These are phyloP conservation scores for Tenthredo livida DNA, from an alignment of 2,888 invertebrate species.

Conservation along the genomic window DNA sequence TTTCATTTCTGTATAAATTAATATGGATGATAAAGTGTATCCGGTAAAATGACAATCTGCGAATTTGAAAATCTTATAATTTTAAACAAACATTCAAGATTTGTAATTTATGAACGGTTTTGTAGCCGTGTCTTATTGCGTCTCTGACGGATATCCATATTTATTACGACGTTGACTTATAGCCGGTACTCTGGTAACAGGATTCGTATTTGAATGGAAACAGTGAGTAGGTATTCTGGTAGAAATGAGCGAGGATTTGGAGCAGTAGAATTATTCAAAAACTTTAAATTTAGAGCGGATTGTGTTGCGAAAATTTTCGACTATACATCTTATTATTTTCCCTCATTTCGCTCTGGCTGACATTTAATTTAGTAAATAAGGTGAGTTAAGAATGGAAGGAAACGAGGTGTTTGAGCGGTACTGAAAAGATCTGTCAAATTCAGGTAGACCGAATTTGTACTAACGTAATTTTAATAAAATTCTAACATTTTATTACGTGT, in stretches of 20 bases:
- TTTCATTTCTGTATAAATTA: neutral
- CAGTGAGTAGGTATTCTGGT: neutral
- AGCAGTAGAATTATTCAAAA: neutral
- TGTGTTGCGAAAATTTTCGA: neutral
- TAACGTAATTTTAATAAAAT: neutral
- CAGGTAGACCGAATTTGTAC: neutral
- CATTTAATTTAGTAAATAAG: neutral
- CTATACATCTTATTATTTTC: neutral
- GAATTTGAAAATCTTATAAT: neutral
- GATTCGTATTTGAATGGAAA: neutral
- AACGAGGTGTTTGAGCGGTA: neutral
- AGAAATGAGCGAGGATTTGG: neutral
- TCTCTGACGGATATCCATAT: constrained; percentile 32
- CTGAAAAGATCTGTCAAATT: constrained; percentile 19
- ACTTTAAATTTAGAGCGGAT: neutral
- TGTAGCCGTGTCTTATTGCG: neutral
- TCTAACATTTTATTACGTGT: neutral
- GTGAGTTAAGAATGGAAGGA: neutral
- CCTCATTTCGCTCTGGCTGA: neutral
- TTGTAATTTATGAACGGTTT: constrained; percentile 6
- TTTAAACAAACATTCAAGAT: neutral
- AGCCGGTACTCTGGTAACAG: constrained; percentile 4
- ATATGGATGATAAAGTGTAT: neutral
- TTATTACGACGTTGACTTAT: constrained; percentile 23
- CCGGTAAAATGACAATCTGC: neutral